These are phyloP conservation scores for Caenorhabditis sp. DNA, from an alignment of 2,888 invertebrate genomes.

Conservation along the genomic window DNA sequence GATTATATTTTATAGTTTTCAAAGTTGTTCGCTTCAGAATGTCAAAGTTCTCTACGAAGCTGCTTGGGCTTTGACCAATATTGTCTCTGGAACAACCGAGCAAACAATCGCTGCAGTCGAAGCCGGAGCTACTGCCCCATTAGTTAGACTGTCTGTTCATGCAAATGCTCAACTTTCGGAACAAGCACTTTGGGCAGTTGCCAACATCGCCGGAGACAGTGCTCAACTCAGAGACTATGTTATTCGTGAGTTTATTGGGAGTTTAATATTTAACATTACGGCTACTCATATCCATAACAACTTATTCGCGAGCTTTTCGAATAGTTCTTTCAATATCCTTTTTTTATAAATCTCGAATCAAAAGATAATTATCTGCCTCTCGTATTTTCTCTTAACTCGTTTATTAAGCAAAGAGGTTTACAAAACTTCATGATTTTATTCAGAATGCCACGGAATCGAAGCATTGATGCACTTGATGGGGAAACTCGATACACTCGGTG, in stretches of 20 bases:
- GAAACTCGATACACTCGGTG: constrained; percentile 74
- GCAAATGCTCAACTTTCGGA: constrained; percentile 80
- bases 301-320: too few relatives aligned
- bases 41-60: constrained; percentile 83
- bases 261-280: too few relatives aligned
- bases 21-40: constrained; percentile 45
- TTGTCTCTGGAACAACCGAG: constrained; percentile 90
- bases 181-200: constrained; percentile 84
- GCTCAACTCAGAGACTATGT: constrained; percentile 82
- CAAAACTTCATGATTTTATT: too few relatives aligned
- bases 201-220: constrained; percentile 88
- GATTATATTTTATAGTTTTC: not conserved
- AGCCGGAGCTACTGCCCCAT: constrained; percentile 84
- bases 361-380: too few relatives aligned
- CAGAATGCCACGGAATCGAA: constrained; percentile 83
- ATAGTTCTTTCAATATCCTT: too few relatives aligned
- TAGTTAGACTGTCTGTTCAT: constrained; percentile 81
- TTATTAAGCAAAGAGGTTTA: too few relatives aligned
- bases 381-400: too few relatives aligned
- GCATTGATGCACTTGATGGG: constrained; percentile 81
- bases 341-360: too few relatives aligned
- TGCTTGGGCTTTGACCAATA: constrained; percentile 88
- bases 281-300: too few relatives aligned
- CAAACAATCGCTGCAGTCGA: constrained; percentile 81
- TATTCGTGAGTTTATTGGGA: constrained; percentile 77